Conservation (phyloP, 1,140 invertebrate species). For the Drosophila tropicalis region DNA sequence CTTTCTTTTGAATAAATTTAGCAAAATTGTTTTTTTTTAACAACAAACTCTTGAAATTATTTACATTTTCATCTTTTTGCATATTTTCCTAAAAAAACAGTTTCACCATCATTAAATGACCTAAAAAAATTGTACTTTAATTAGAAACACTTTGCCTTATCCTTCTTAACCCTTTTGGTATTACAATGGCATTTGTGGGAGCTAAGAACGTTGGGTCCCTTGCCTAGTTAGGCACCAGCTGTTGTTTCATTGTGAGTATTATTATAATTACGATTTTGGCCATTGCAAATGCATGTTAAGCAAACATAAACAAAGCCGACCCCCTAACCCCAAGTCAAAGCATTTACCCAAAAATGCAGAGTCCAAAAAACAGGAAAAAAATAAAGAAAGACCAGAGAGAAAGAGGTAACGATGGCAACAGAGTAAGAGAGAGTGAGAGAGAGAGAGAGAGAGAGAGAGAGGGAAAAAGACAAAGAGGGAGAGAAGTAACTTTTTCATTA, state of each 20-base stretch:
- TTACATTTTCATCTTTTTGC: neutral
- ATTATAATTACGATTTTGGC: slow-evolving; percentile 15
- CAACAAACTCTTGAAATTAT: too few relatives aligned
- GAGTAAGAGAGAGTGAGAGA: neutral
- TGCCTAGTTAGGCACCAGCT: neutral
- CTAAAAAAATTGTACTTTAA: neutral
- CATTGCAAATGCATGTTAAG: slow-evolving; percentile 27
- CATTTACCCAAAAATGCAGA: slow-evolving; percentile 6
- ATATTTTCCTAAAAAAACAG: neutral
- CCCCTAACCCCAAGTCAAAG: slow-evolving; percentile 16
- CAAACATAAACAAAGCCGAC: slow-evolving; percentile 26
- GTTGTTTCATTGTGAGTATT: slow-evolving; percentile 11
- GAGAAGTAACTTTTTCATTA: slow-evolving; percentile 52
- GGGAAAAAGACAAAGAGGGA: neutral
- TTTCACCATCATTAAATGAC: neutral
- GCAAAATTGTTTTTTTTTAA: too few relatives aligned
- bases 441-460: neutral
- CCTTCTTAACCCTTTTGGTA: neutral
- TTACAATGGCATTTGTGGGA: neutral
- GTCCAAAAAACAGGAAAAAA: neutral
- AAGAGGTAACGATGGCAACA: slow-evolving; percentile 1
- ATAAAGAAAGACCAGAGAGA: neutral
- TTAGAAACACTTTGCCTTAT: neutral
- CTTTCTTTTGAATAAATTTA: too few relatives aligned
- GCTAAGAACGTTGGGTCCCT: neutral